phyloP scores from a whole-genome alignment of 2,888 invertebrate genomes.

The Atherix ibis region DNA sequence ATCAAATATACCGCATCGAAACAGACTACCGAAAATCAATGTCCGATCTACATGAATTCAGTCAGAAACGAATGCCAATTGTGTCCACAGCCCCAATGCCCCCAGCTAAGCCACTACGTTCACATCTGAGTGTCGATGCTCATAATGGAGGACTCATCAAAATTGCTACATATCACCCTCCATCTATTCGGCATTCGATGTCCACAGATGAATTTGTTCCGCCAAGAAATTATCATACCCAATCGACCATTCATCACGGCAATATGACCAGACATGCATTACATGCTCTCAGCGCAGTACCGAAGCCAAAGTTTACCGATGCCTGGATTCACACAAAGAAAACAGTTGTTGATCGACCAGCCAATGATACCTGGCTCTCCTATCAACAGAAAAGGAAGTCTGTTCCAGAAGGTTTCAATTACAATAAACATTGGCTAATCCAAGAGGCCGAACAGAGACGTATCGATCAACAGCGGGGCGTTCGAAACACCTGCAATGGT shows the following conservation, averaged over 20 bases:
- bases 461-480: conserved; percentile 38
- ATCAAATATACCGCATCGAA: conserved; percentile 25
- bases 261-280: conserved; percentile 55
- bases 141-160: conserved; percentile 23
- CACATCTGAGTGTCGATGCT: conserved; percentile 5
- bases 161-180: conserved; percentile 17
- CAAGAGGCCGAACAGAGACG: conserved; percentile 83
- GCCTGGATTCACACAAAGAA: conserved; percentile 30
- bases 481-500: conserved; percentile 10
- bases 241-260: conserved; percentile 31
- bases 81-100: conserved; percentile 37
- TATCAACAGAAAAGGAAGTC: conserved; percentile 49
- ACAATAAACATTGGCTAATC: conserved; percentile 81
- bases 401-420: conserved; percentile 45
- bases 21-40: conserved; percentile 40
- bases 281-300: conserved; percentile 57
- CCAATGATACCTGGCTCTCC: conserved; percentile 38
- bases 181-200: conserved; percentile 23
- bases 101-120: conserved; percentile 39
- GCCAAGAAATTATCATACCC: conserved; percentile 41
- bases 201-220: conserved; percentile 36
- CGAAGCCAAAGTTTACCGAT: conserved; percentile 54
- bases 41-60: conserved; percentile 39
- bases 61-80: conserved; percentile 19
- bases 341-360: conserved; percentile 15